Percentiles rank a stretch among this genome's conserved stretches.
Evolutionary conservation across 2,888 invertebrate species (phyloP).

Genomic region (Synergus laeviventris): DNA sequence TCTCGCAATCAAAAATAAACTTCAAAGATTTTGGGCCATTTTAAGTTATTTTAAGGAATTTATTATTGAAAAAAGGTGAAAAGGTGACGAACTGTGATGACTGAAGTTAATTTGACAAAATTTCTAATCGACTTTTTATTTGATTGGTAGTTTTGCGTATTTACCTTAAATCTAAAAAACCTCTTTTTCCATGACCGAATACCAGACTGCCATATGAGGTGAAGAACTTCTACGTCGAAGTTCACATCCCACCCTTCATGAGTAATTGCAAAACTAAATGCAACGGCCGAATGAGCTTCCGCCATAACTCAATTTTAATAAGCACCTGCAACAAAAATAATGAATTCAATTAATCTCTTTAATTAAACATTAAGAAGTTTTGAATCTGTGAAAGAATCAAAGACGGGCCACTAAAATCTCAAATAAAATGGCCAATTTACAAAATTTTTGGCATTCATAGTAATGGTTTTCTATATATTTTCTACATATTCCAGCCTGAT

Average conservation of each 20-base stretch:
- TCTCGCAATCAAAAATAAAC: too few relatives aligned
- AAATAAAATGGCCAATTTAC: not conserved
- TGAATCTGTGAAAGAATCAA: not conserved
- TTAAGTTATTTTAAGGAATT: too few relatives aligned
- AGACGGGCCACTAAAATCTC: not conserved
- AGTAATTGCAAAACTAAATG: conserved; percentile 97
- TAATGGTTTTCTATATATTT: too few relatives aligned
- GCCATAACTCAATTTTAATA: conserved; percentile 84
- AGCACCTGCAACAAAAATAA: conserved; percentile 9
- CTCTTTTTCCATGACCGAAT: conserved; percentile 97
- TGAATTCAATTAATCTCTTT: not conserved
- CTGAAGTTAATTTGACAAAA: too few relatives aligned
- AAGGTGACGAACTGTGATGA: too few relatives aligned
- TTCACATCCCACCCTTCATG: conserved; percentile 99
- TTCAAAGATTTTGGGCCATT: too few relatives aligned
- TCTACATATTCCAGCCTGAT: not conserved
- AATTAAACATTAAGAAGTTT: not conserved
- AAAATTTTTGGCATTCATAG: too few relatives aligned
- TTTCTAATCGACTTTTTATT: not conserved
- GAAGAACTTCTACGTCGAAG: conserved; percentile 96
- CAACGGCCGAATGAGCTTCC: conserved; percentile 98
- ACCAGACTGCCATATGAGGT: conserved; percentile 96
- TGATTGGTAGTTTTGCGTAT: conserved; percentile 54
- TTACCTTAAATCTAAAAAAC: conserved; percentile 92
- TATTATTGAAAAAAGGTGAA: too few relatives aligned